phyloP scores from a whole-genome alignment of 2,113 vertebrate species.

The Cyanocitta stelleri region DNA sequence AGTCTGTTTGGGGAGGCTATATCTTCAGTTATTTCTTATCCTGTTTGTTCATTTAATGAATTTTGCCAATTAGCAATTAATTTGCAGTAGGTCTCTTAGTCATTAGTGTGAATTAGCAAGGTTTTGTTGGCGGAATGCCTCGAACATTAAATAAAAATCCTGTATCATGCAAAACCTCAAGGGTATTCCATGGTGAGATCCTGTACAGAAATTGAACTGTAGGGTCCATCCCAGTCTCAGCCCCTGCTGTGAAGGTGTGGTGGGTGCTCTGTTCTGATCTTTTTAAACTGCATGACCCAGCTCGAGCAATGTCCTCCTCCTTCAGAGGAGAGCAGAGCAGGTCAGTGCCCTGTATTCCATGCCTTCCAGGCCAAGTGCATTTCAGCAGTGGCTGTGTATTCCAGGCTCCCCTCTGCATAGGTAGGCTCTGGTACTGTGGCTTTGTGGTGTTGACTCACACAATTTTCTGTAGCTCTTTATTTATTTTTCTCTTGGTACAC shows the following conservation, averaged over 20 bases:
- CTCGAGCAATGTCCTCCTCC: not conserved
- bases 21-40: not conserved
- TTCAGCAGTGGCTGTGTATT: not conserved
- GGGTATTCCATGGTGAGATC: not conserved
- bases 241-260: not conserved
- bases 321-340: not conserved
- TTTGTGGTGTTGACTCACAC: not conserved
- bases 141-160: not conserved
- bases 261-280: not conserved
- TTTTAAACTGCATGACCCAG: not conserved
- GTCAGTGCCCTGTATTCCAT: not conserved
- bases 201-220: not conserved
- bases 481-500: constrained; percentile 61
- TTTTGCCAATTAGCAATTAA: constrained; percentile 50
- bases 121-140: not conserved
- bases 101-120: constrained; percentile 38
- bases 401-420: not conserved
- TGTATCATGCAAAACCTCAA: not conserved
- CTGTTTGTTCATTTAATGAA: constrained; percentile 42
- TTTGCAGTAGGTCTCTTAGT: constrained; percentile 1
- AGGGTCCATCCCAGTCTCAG: not conserved
- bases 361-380: not conserved
- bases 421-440: not conserved
- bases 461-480: constrained; percentile 43
- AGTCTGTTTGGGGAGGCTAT: not conserved